These are phyloP conservation scores for Pachydiplax longipennis DNA, from an alignment of 2,888 invertebrate genomes.

Conservation along the genomic window DNA sequence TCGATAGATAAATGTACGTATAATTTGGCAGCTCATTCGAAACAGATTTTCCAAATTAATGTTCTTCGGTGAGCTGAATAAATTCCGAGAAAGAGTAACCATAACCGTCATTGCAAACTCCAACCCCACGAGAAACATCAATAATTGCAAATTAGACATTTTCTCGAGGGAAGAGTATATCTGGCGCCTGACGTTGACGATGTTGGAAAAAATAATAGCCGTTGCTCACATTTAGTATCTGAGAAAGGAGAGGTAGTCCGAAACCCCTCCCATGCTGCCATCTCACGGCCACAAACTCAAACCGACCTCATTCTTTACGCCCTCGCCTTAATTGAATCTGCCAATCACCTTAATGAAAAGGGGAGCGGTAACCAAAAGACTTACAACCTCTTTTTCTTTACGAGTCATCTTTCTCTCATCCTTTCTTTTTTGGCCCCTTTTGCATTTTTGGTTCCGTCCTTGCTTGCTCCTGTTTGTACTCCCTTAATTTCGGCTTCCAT, in stretches of 20 bases:
- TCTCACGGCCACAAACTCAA: conserved; percentile 45
- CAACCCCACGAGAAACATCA: background rate
- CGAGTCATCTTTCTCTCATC: conserved; percentile 23
- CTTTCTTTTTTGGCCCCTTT: background rate
- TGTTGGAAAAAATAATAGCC: background rate
- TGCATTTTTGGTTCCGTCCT: background rate
- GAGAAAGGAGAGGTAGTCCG: background rate
- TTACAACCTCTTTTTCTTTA: conserved; percentile 60
- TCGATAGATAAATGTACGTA: too few species aligned
- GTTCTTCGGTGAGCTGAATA: too few species aligned
- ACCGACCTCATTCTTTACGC: conserved; percentile 55
- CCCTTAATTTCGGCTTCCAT: background rate
- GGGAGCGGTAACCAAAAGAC: conserved; percentile 46
- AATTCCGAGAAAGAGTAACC: too few species aligned
- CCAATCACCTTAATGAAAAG: conserved; percentile 80
- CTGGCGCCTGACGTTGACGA: background rate
- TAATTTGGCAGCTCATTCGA: too few species aligned
- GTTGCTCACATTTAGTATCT: background rate
- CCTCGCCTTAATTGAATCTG: conserved; percentile 75
- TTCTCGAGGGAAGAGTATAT: background rate
- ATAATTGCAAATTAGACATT: background rate
- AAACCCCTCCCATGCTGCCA: background rate
- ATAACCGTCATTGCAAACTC: too few species aligned
- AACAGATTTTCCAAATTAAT: too few species aligned
- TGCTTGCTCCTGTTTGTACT: background rate